These are phyloP conservation scores for Cephus runcator DNA, from an alignment of 2,888 invertebrate genomes.

Conservation along the genomic window DNA sequence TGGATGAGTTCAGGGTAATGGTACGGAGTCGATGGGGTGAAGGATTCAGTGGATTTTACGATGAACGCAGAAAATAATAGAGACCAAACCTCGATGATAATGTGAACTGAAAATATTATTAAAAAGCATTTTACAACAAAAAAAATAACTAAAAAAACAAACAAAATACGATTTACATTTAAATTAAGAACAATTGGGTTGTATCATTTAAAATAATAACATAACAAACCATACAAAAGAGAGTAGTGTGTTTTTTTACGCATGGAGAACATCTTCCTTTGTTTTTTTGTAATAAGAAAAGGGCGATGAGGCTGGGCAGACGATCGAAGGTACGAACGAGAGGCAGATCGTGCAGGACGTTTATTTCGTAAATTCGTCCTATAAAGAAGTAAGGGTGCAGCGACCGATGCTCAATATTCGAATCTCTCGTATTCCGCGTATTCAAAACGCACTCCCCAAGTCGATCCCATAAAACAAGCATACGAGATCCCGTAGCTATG, in stretches of 20 bases:
- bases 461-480: not conserved
- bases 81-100: conserved; percentile 56
- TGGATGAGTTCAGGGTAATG: not conserved
- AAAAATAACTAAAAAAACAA: conserved; percentile 66
- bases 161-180: conserved; percentile 66
- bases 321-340: not conserved
- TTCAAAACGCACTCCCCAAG: not conserved
- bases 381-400: not conserved
- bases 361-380: not conserved
- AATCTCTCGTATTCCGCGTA: not conserved
- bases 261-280: not conserved
- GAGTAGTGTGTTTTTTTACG: conserved; percentile 23
- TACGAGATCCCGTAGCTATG: not conserved
- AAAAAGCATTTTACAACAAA: conserved; percentile 67
- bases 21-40: not conserved
- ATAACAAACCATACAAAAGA: conserved; percentile 65
- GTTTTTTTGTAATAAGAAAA: not conserved
- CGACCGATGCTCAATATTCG: not conserved
- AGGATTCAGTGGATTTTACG: not conserved
- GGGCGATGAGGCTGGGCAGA: not conserved
- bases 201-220: conserved; percentile 64
- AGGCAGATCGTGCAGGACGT: not conserved
- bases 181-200: conserved; percentile 66
- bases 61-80: conserved; percentile 24
- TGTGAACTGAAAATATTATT: conserved; percentile 67